Percentiles rank a stretch among this genome's conserved stretches.
Evolutionary conservation across 2,888 invertebrate genomes (phyloP).

Genomic region (Cantharis nigra): DNA sequence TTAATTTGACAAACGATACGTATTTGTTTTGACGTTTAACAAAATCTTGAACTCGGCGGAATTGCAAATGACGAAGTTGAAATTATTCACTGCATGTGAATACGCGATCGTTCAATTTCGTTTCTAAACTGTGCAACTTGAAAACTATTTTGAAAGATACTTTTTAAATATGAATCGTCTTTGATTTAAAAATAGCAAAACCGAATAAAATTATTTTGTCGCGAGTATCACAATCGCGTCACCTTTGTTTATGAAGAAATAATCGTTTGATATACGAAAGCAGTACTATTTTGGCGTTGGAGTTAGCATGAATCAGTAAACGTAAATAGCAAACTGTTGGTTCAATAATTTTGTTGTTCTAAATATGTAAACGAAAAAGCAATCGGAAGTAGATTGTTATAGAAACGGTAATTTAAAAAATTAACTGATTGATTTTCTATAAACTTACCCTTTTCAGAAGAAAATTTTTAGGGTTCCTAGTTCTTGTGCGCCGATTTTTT

Average conservation of each 20-base stretch:
- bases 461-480: background rate
- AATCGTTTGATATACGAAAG: background rate
- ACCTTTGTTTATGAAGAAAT: background rate
- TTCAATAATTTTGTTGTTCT: slow-evolving; percentile 19
- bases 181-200: background rate
- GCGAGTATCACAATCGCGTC: background rate
- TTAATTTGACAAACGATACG: slow-evolving; percentile 4
- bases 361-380: background rate
- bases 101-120: background rate
- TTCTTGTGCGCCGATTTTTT: background rate
- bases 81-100: background rate
- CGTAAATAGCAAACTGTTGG: slow-evolving; percentile 24
- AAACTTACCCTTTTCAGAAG: background rate
- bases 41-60: background rate
- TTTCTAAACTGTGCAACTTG: background rate
- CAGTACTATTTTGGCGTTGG: slow-evolving; percentile 6
- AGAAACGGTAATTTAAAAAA: background rate
- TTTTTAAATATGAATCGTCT: background rate
- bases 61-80: background rate
- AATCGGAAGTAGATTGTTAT: background rate
- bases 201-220: background rate
- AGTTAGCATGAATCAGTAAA: slow-evolving; percentile 10
- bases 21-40: slow-evolving; percentile 5
- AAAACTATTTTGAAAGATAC: background rate
- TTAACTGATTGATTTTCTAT: background rate